Evolutionary conservation across 2,888 invertebrate species (phyloP), one percentile per base, ranked within the genome.

Genomic region (Caenorhabditis wallacei): DNA sequence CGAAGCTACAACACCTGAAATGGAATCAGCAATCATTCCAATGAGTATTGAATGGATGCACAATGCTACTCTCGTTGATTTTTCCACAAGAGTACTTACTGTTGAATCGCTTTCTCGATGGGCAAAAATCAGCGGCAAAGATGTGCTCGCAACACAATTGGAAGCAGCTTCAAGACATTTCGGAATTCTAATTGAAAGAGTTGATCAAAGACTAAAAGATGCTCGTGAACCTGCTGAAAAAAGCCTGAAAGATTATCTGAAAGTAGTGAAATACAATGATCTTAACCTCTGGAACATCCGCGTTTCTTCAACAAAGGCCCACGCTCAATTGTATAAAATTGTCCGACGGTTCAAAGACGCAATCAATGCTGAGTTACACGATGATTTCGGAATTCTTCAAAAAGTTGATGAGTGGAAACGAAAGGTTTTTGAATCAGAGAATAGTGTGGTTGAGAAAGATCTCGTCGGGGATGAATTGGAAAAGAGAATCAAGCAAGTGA

Each of bases 201-300:
- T 89, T 7, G 74, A 85, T 18, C 79, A 80, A n/a, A 80, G 80
- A 54, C 51, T 89, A 91, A 92, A 93, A 3, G 91, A 93, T 0
- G 94, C 94, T 24, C 94, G 95, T 37, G 92, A 94, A 0, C 96
- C 97, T 0, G 95, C 98, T 81, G 97, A 97, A 91, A 96, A 96
- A 93, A 95, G 96, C 92, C 92, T 99, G 13, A 87, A 93, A 87
- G 97, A 97, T 88, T 96, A 96, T 92, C 95, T 98, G 0, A 97
- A 97, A 93, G 97, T 99, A 71, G 96, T 96, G 66, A 94, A 96
- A 48, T 99, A 98, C 96, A 96, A 95, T 90, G 98, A 99, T 91
- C 94, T 96, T 16, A 98, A 95, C 90, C 97, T 97, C 92, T 97
- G 96, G 95, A 95, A 97, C 40, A 95, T 98, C 71, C 96, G 96